These are phyloP conservation scores for Sceloporus undulatus DNA, from an alignment of 2,113 vertebrate species.

Conservation along the genomic window DNA sequence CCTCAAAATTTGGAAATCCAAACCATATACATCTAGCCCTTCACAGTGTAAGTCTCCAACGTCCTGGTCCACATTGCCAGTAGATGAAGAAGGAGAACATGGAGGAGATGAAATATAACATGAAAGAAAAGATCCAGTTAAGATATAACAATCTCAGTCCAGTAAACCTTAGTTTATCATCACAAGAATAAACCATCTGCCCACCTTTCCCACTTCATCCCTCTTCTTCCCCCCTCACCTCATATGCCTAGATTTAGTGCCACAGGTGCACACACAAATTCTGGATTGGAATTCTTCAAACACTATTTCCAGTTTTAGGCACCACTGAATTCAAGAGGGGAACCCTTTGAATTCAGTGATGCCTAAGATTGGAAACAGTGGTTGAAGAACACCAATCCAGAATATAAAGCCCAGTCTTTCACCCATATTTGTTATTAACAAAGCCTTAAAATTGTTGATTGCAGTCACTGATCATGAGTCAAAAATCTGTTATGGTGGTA, in stretches of 20 bases:
- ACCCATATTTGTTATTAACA: not conserved
- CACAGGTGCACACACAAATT: no score
- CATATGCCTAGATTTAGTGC: not conserved
- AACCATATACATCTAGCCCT: not conserved
- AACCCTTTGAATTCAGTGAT: not conserved
- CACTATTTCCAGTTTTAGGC: no score
- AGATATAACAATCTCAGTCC: not conserved
- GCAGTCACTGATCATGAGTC: not conserved
- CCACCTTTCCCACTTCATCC: not conserved
- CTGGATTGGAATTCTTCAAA: no score
- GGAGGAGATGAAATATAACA: no score
- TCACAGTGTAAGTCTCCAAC: not conserved
- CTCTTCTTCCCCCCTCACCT: not conserved
- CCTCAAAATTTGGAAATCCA: not conserved
- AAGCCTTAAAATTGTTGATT: not conserved
- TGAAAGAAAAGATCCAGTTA: no score
- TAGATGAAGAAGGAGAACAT: no score
- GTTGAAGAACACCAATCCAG: not conserved
- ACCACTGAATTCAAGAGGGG: no score
- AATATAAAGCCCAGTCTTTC: not conserved
- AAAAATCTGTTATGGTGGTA: not conserved
- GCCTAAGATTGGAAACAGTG: not conserved
- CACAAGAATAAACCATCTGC: not conserved
- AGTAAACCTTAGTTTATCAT: not conserved
- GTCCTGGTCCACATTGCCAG: not conserved